Base-by-base conservation (phyloP, 2,888 invertebrate genomes). In the Phyllotreta cruciferae region DNA sequence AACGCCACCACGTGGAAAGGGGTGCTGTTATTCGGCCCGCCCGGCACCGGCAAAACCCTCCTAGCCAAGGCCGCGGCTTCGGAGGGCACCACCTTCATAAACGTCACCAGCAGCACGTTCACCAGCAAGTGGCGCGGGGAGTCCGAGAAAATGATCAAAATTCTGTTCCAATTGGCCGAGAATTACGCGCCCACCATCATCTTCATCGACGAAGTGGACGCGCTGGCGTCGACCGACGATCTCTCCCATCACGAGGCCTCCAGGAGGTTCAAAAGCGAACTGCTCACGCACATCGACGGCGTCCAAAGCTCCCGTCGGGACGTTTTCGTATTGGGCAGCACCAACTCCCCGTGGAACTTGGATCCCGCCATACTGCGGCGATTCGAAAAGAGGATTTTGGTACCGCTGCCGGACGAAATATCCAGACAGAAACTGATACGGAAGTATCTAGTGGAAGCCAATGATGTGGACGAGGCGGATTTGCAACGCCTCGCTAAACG, bases 91-190 rank as follows among this genome's bases (percentile, higher is more conserved):
- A 86, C 93, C 0, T 96, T 97, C 82, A 95, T 98, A 79, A 96
- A 96, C 77, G 88, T 97, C 9, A 90, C 94, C 1, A 91, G 94
- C 64, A 93, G 95, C 74, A 90, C 91, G 1, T 86, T 97, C 45
- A 88, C 96, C n/a, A 94, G 93, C 75, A 98, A 98, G 81, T 97
- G 96, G 96, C 84, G 96, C 36, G 97, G 97, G 0, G 97, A 98
- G 73, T 96, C 96, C 0, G 97, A 97, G 82, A 96, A 96, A 82
- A 89, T 95, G 71, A 85, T 97, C 45, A 89, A 93, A 82, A 89
- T 94, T 0, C 83, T 97, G 47, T 96, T 96, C 79, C 93, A 96
- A 71, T 83, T 95, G 81, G 96, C 97, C 10, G 79, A 77, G 68
- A 70, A 73, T 77, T 90, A 92, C 76, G 89, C 94, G 0, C 97